These are phyloP conservation scores for Steinernema feltiae DNA, from an alignment of 1,140 invertebrate species.

Conservation along the genomic window DNA sequence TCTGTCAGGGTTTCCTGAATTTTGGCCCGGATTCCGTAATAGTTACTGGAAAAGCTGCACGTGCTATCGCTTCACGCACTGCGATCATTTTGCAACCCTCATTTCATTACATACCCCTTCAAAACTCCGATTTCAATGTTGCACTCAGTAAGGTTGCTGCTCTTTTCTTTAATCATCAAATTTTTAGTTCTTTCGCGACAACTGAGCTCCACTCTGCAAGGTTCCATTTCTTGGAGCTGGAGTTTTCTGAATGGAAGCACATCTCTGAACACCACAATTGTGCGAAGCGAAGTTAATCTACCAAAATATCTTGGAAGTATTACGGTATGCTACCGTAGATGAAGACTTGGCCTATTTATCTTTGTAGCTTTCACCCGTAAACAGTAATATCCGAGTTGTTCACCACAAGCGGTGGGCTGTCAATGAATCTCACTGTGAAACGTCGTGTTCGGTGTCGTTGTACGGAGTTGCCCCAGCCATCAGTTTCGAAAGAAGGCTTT, in stretches of 20 bases:
- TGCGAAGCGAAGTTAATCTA: constrained; percentile 48
- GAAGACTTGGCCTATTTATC: not conserved
- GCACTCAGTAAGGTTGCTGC: constrained; percentile 33
- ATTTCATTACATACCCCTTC: constrained; percentile 37
- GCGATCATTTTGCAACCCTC: constrained; percentile 45
- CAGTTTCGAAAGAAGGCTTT: constrained; percentile 41
- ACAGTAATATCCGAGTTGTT: constrained; percentile 30
- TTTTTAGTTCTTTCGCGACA: constrained; percentile 39
- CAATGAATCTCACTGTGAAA: constrained; percentile 28
- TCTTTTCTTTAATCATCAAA: not conserved
- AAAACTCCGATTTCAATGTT: constrained; percentile 34
- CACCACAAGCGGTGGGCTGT: constrained; percentile 35
- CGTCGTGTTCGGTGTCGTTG: constrained; percentile 16
- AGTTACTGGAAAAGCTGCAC: constrained; percentile 22
- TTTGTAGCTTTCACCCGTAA: constrained; percentile 28
- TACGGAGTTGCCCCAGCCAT: constrained; percentile 45
- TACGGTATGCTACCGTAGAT: constrained; percentile 21
- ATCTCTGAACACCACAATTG: constrained; percentile 42
- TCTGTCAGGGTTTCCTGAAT: constrained; percentile 32
- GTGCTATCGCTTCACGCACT: constrained; percentile 25
- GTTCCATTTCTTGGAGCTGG: constrained; percentile 35
- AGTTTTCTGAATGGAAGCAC: constrained; percentile 10
- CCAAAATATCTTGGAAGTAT: constrained; percentile 46
- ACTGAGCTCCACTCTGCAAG: constrained; percentile 42
- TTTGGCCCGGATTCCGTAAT: constrained; percentile 29